These are phyloP conservation scores for Neolamprologus cancellatus DNA, from an alignment of 2,113 vertebrate genomes.

Conservation along the genomic window DNA sequence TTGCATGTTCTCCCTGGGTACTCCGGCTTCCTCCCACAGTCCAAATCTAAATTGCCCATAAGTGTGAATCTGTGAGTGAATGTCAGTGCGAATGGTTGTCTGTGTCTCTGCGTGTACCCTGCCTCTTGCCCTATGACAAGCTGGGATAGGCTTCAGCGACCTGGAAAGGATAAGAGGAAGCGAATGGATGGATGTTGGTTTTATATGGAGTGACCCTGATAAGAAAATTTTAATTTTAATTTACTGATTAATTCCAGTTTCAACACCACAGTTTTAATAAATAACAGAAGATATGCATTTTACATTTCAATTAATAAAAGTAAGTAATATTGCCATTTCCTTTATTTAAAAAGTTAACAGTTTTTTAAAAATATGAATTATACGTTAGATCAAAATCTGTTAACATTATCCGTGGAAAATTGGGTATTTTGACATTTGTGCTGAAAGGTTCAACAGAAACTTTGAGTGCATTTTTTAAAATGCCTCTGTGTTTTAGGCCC, in stretches of 20 bases:
- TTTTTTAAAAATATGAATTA: background rate
- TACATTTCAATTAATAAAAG: background rate
- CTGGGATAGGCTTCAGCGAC: background rate
- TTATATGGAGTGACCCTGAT: background rate
- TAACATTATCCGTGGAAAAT: background rate
- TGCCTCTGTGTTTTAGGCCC: constrained; percentile 72
- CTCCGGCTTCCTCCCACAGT: background rate
- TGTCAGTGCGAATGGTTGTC: background rate
- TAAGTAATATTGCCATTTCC: background rate
- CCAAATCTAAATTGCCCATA: background rate
- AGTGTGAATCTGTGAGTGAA: background rate
- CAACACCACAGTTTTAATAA: background rate
- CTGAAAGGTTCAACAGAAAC: background rate
- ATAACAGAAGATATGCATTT: background rate
- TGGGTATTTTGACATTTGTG: background rate
- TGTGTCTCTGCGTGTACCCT: background rate
- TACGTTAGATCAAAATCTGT: background rate
- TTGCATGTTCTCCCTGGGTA: background rate
- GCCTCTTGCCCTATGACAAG: background rate
- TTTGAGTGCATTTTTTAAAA: background rate
- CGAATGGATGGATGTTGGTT: background rate
- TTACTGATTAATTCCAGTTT: background rate
- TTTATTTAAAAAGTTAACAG: background rate
- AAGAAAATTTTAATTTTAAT: background rate
- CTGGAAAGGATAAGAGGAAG: background rate